phyloP scores from a whole-genome alignment of 2,113 vertebrate species.

The human region GRCh38 chr4:113251001-113251500 shows the following conservation, averaged over 20 bases:
- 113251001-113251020: not conserved
- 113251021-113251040: not conserved
- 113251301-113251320: not conserved
- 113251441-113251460: not conserved
- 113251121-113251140: not conserved
- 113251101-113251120: not conserved
- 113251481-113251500: too few species aligned
- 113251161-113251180: not conserved
- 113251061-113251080: not conserved
- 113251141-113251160: not conserved
- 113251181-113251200: not conserved
- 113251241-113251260: not conserved
- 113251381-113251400: not conserved
- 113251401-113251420: not conserved
- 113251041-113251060: not conserved
- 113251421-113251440: not conserved
- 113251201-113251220: not conserved
- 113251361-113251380: too few species aligned
- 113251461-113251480: not conserved
- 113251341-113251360: not conserved
- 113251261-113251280: not conserved
- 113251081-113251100: not conserved
- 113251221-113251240: not conserved
- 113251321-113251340: not conserved
- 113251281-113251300: not conserved